Evolutionary conservation across 2,797 vertebrate genomes (phyloP).

Genomic region (Kryptopterus vitreolus): DNA sequence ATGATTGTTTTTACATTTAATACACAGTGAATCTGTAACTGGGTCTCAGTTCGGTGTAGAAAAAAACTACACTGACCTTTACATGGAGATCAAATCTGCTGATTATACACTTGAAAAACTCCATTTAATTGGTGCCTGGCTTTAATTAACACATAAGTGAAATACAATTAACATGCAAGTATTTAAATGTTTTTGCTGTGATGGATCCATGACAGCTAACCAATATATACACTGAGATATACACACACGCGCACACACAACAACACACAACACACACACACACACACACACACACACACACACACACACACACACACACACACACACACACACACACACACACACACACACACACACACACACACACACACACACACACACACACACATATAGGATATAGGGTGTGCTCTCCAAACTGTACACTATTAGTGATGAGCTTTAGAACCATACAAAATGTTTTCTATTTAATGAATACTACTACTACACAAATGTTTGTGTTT

Average conservation of each 20-base stretch:
- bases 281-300: too few species aligned
- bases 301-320: too few species aligned
- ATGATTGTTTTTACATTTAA: too few species aligned
- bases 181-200: not conserved
- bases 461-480: not conserved
- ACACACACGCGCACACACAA: too few species aligned
- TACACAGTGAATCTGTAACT: not conserved
- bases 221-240: not conserved
- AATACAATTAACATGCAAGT: not conserved
- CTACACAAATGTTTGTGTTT: not conserved
- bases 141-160: not conserved
- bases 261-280: too few species aligned
- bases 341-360: too few species aligned
- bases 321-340: too few species aligned
- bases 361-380: too few species aligned
- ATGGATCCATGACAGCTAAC: slow-evolving; percentile 3
- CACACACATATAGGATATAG: too few species aligned
- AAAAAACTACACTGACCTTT: not conserved
- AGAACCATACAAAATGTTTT: not conserved
- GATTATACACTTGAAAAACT: not conserved
- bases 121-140: not conserved
- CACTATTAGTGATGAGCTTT: not conserved
- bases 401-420: not conserved
- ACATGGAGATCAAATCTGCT: not conserved
- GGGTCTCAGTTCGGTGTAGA: not conserved